Conservation (phyloP, 2,888 invertebrate species). For the Pheosia gnoma region DNA sequence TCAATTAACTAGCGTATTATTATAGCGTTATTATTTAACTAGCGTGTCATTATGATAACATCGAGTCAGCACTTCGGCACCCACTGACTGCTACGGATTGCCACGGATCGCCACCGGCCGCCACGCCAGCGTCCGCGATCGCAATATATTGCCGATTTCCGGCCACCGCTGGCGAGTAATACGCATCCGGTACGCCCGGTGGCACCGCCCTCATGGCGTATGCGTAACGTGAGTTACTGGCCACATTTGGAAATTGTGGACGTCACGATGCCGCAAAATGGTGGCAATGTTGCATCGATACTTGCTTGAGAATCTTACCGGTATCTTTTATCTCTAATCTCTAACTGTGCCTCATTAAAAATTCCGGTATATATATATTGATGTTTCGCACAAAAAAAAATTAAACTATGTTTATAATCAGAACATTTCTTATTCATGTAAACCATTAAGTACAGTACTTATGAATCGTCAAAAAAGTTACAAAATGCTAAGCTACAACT, state of each 20-base stretch:
- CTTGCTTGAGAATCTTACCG: no score
- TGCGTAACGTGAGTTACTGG: slow-evolving; percentile 40
- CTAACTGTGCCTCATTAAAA: no score
- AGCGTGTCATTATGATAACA: not conserved
- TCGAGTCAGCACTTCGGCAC: not conserved
- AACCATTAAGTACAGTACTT: no score
- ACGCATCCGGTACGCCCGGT: slow-evolving; percentile 74
- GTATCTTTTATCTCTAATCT: no score
- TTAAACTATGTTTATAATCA: no score
- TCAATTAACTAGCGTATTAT: not conserved
- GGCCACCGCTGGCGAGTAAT: slow-evolving; percentile 78
- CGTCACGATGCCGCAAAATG: slow-evolving; percentile 7
- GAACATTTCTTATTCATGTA: no score
- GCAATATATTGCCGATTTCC: slow-evolving; percentile 79
- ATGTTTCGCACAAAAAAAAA: no score
- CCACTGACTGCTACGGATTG: not conserved
- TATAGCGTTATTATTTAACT: no score
- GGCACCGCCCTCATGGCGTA: slow-evolving; percentile 48
- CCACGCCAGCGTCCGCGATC: slow-evolving; percentile 45
- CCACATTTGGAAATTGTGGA: slow-evolving; percentile 20
- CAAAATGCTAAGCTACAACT: no score
- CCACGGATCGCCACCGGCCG: slow-evolving; percentile 23
- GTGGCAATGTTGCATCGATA: not conserved
- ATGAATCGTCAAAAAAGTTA: no score
- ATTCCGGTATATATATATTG: no score